Conservation (phyloP, 2,797 vertebrate genomes). For the Galagoides demidoff region DNA sequence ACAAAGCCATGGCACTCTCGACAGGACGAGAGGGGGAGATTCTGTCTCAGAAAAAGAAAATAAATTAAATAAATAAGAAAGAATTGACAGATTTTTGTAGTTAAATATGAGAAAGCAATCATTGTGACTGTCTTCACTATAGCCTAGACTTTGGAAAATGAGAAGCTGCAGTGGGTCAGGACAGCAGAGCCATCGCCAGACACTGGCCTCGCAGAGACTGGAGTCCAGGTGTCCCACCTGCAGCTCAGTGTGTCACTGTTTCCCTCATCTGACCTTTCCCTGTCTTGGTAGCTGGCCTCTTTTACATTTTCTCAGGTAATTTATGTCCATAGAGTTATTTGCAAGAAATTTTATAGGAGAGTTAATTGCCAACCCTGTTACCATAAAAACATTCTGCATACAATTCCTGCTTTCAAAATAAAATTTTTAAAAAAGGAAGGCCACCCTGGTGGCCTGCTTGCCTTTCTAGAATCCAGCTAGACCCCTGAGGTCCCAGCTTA, state of each 20-base stretch:
- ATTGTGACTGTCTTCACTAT: accelerated
- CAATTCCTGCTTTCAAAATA: not conserved
- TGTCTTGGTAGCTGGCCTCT: not conserved
- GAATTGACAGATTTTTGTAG: accelerated
- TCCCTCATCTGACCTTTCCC: not conserved
- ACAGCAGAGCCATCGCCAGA: too few species aligned
- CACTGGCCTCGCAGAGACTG: accelerated
- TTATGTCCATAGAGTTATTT: not conserved
- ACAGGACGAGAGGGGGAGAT: too few species aligned
- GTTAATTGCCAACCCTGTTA: not conserved
- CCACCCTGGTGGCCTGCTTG: accelerated
- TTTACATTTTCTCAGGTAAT: not conserved
- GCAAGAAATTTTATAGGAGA: not conserved
- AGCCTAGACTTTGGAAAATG: not conserved
- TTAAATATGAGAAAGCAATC: not conserved
- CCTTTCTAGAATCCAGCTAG: not conserved
- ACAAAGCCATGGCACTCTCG: too few species aligned
- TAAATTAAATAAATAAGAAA: not conserved
- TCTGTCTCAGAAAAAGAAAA: too few species aligned
- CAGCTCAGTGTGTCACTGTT: not conserved
- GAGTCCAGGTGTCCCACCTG: not conserved
- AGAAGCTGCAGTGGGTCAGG: not conserved
- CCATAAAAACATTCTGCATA: not conserved
- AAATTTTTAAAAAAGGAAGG: not conserved
- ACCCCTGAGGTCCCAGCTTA: not conserved